phyloP scores from a whole-genome alignment of 2,888 invertebrate genomes.

The Leptopterna dolabrata region DNA sequence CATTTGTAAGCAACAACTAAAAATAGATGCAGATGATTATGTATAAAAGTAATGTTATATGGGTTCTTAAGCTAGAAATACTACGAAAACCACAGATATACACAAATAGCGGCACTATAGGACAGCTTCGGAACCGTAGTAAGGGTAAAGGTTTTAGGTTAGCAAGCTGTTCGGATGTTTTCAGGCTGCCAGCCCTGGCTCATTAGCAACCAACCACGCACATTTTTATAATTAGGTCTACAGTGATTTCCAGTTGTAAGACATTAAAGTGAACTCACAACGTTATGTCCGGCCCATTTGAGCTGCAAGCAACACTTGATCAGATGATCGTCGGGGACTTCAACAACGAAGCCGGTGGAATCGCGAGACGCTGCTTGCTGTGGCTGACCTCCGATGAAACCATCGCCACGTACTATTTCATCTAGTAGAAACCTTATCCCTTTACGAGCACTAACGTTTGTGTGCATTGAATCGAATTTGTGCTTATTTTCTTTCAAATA shows the following conservation, averaged over 20 bases:
- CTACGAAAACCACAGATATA: no score
- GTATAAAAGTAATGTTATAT: neutral
- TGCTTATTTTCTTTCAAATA: conserved; percentile 43
- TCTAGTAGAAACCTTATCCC: conserved; percentile 49
- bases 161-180: no score
- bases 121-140: no score
- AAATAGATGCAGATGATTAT: neutral
- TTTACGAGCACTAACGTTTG: conserved; percentile 45
- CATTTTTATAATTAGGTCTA: no score
- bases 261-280: no score
- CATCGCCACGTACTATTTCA: neutral
- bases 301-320: conserved; percentile 57
- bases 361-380: conserved; percentile 15
- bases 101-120: no score
- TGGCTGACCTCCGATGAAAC: conserved; percentile 45
- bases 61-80: no score
- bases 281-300: conserved; percentile 43
- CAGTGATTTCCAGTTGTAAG: no score
- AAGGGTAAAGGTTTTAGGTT: no score
- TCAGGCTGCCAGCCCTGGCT: no score
- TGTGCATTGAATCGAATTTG: neutral
- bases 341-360: conserved; percentile 36
- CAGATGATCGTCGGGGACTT: conserved; percentile 57
- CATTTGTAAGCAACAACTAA: conserved; percentile 32
- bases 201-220: no score